Conservation (phyloP, 2,113 vertebrate genomes). For the Balaenoptera acutorostrata region DNA sequence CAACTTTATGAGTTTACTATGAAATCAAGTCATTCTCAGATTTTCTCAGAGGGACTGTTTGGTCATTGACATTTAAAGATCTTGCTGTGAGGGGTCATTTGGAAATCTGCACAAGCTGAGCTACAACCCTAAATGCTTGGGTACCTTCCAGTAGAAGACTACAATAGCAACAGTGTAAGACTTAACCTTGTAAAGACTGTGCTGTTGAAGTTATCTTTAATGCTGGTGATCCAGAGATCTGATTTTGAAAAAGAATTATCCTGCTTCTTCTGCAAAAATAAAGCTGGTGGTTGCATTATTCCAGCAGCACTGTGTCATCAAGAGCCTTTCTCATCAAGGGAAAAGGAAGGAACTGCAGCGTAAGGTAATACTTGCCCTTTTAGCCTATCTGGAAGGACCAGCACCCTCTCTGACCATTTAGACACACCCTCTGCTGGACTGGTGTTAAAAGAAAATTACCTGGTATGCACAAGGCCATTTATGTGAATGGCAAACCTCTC, state of each 20-base stretch:
- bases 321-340: neutral
- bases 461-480: too few relatives aligned
- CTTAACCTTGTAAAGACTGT: neutral
- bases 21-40: neutral
- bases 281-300: neutral
- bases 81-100: neutral
- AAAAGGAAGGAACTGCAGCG: neutral
- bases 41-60: neutral
- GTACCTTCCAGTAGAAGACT: fast-evolving
- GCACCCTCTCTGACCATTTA: too few relatives aligned
- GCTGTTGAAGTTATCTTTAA: neutral
- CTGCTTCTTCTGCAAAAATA: neutral
- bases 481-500: neutral
- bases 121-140: neutral
- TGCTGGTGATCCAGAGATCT: neutral
- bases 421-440: fast-evolving
- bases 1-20: neutral
- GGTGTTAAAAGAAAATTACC: neutral
- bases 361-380: fast-evolving
- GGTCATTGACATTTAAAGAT: neutral
- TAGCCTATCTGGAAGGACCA: neutral
- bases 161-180: fast-evolving
- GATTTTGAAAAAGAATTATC: neutral
- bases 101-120: neutral
- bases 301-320: neutral